Base-by-base conservation (phyloP, 2,888 invertebrate species). In the Harmothoe impar region DNA sequence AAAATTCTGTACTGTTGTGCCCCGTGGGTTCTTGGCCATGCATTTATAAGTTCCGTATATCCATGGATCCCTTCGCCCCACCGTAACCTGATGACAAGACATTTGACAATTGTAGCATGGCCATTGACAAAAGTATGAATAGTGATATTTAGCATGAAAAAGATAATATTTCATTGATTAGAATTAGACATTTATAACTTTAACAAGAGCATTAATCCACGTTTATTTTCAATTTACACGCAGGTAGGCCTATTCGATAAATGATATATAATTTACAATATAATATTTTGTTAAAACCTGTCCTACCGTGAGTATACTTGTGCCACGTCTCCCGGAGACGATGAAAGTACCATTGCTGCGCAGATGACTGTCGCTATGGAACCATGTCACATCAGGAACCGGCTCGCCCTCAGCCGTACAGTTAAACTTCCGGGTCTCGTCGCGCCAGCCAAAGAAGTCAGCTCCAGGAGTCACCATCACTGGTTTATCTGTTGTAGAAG, bases 311-410 rank as follows among this genome's bases (percentile, higher is more conserved):
- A 92, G 86, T 12, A 89, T 88, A 33, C 91, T 91, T 88, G 84
- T 84, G 25, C 77, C 90, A 17, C 77, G 52, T 15, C 90, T 52
- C 20, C 89, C 72, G 7, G 56, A 88, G 43, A 92, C 84, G 17
- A 51, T 43, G 90, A 91, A 91, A 35, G 89, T 86, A 51, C 51
- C 88, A 33, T 51, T 91, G 72, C 90, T 89, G 29, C 81, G 35
- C 77, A 93, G 72, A 54, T 89, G 77, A 31, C 92, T 90, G 17
- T 89, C 90, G 5, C 81, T 89, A 33, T 89, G 54, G 43, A 62
- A 89, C 93, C 93, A 93, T 35, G 89, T 89, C 52, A 93, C 72
- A 31, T 90, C 89, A n/a, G 93, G 92, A 5, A 43, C 72, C 17
- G 93, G 93, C 23, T 86, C 29, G 51, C 92, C 92, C 0, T 68